Evolutionary conservation across 2,888 invertebrate genomes (phyloP).

Genomic region (Meliscaeva auricollis): DNA sequence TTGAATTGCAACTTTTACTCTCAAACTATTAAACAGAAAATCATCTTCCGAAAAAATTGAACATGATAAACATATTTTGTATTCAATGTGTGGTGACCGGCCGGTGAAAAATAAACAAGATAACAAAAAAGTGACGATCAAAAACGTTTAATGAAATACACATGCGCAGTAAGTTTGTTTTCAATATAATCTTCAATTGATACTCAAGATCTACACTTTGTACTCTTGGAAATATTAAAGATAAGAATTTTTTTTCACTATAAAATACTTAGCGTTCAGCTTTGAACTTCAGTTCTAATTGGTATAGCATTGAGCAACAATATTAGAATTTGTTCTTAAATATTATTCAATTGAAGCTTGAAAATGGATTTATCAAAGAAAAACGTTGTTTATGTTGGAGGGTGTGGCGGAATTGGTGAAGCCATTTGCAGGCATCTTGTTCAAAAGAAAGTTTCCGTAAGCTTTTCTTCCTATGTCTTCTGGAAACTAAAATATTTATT

Average conservation of each 20-base stretch:
- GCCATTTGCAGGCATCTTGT: conserved; percentile 80
- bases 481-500: not conserved
- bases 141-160: not conserved
- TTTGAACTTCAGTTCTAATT: not conserved
- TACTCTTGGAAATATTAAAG: not conserved
- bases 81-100: not conserved
- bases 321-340: no score
- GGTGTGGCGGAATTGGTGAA: conserved; percentile 81
- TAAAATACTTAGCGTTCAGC: not conserved
- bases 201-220: not conserved
- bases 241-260: not conserved
- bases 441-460: conserved; percentile 79
- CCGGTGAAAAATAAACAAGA: not conserved
- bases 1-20: no score
- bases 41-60: no score
- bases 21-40: no score
- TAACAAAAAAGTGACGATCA: not conserved
- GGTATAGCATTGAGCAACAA: not conserved
- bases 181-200: not conserved
- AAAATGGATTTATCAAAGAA: conserved; percentile 79
- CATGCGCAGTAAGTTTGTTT: not conserved
- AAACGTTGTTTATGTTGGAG: conserved; percentile 80
- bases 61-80: no score
- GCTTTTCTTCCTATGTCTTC: not conserved
- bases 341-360: not conserved